phyloP scores from a whole-genome alignment of 2,888 invertebrate genomes.

The Nemurella pictetii region DNA sequence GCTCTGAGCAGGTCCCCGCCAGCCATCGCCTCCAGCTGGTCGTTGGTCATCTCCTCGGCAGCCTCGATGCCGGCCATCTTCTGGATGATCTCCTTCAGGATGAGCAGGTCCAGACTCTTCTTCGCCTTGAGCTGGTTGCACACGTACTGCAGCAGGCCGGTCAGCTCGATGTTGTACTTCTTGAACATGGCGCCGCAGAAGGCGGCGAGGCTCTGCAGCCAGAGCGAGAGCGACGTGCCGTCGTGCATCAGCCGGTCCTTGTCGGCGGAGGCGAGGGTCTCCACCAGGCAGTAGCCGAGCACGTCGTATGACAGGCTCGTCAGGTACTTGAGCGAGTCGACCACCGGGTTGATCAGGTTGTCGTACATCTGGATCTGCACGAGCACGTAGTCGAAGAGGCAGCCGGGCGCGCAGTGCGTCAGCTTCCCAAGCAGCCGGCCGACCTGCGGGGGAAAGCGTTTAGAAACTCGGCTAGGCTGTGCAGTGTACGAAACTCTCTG shows the following conservation, averaged over 20 bases:
- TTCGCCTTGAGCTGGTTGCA: conserved; percentile 95
- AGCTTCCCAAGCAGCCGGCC: conserved; percentile 96
- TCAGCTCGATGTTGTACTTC: conserved; percentile 95
- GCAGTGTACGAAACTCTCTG: too few relatives aligned
- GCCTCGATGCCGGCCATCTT: conserved; percentile 99
- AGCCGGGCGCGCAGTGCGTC: conserved; percentile 93
- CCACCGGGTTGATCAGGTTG: conserved; percentile 93
- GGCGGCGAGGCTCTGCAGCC: conserved; percentile 92
- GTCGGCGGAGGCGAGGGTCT: conserved; percentile 81
- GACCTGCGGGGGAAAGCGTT: conserved; percentile 54
- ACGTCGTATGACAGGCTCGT: conserved; percentile 95
- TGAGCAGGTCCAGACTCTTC: conserved; percentile 89
- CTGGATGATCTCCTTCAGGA: conserved; percentile 95
- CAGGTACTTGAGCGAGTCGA: conserved; percentile 95
- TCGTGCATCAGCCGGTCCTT: conserved; percentile 81
- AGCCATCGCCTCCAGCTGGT: conserved; percentile 95
- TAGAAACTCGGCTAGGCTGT: too few relatives aligned
- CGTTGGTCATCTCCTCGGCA: conserved; percentile 92
- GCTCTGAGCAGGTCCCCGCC: conserved; percentile 94
- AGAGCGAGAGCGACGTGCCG: conserved; percentile 88
- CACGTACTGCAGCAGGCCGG: conserved; percentile 93
- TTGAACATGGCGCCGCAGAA: conserved; percentile 97
- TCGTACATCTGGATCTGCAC: conserved; percentile 90
- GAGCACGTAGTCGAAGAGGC: conserved; percentile 91
- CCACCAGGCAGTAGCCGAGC: conserved; percentile 92